Evolutionary conservation across 37 sponge, comb jelly and placozoan species (phyloP).

Genomic region (Dysidea cf. avara): DNA sequence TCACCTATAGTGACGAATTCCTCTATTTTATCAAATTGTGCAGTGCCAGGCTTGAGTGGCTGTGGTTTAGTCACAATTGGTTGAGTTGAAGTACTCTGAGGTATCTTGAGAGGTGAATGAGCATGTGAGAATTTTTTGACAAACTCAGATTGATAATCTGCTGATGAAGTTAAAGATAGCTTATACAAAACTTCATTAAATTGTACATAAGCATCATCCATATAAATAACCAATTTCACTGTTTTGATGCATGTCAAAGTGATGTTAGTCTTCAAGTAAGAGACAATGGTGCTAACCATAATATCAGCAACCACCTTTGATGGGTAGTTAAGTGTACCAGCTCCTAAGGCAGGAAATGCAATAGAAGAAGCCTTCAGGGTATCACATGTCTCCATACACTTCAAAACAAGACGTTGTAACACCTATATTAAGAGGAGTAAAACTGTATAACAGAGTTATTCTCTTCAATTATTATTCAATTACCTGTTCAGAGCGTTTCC

Average conservation of each 20-base stretch:
- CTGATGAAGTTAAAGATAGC: too few relatives aligned
- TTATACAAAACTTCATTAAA: slow-evolving; percentile 5
- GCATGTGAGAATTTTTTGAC: too few relatives aligned
- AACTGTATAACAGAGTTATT: background rate
- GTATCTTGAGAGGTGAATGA: too few relatives aligned
- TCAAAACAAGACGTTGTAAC: slow-evolving; percentile 11
- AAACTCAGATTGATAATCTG: too few relatives aligned
- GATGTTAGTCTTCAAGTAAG: background rate
- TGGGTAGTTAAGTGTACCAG: slow-evolving; percentile 52
- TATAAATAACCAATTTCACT: slow-evolving; percentile 45
- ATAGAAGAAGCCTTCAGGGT: slow-evolving; percentile 10
- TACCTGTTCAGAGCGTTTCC: slow-evolving; percentile 40
- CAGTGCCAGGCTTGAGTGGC: too few relatives aligned
- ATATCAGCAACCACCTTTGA: slow-evolving; percentile 24
- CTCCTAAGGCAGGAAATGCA: slow-evolving; percentile 66
- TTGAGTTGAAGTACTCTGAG: too few relatives aligned
- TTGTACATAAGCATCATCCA: slow-evolving; percentile 14
- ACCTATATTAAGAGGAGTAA: slow-evolving; percentile 17
- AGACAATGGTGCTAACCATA: slow-evolving; percentile 20
- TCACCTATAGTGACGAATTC: too few relatives aligned
- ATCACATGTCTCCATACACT: slow-evolving; percentile 35
- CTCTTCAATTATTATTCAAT: background rate
- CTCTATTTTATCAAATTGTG: too few relatives aligned
- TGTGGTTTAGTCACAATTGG: too few relatives aligned
- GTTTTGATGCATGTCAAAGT: slow-evolving; percentile 1